phyloP scores from a whole-genome alignment of 1,140 invertebrate genomes.

The Littorina saxatilis region DNA sequence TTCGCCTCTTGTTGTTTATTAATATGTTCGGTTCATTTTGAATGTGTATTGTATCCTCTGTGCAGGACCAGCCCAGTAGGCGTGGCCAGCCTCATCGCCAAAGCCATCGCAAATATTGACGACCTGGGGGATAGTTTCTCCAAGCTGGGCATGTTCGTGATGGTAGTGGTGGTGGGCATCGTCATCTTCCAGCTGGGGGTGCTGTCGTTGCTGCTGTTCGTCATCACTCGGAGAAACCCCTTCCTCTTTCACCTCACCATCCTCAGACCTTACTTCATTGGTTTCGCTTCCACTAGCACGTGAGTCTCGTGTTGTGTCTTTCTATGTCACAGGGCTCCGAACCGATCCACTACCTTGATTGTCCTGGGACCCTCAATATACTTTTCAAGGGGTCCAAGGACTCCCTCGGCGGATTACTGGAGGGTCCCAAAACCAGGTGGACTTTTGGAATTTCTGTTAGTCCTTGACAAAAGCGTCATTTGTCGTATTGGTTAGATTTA shows the following conservation, averaged over 20 bases:
- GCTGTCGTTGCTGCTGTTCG: constrained; percentile 89
- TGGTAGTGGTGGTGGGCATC: constrained; percentile 89
- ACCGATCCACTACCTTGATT: too few relatives aligned
- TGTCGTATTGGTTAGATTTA: too few relatives aligned
- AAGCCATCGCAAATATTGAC: constrained; percentile 90
- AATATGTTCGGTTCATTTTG: background rate
- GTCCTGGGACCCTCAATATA: too few relatives aligned
- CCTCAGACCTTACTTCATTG: constrained; percentile 90
- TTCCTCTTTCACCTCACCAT: constrained; percentile 90
- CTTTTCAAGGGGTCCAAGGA: too few relatives aligned
- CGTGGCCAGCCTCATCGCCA: constrained; percentile 92
- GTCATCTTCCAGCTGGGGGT: constrained; percentile 92
- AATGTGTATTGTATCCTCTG: background rate
- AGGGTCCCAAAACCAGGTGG: too few relatives aligned
- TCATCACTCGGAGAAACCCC: constrained; percentile 90
- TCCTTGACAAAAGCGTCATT: too few relatives aligned
- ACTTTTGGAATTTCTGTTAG: too few relatives aligned
- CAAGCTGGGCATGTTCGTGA: constrained; percentile 91
- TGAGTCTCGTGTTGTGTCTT: too few relatives aligned
- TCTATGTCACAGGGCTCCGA: too few relatives aligned
- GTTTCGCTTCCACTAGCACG: constrained; percentile 91
- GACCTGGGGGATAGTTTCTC: constrained; percentile 88
- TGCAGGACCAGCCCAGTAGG: constrained; percentile 89
- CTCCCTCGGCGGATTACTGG: too few relatives aligned
- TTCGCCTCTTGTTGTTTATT: too few relatives aligned